phyloP scores from a whole-genome alignment of 2,797 vertebrate genomes.

The Synanceia verrucosa region DNA sequence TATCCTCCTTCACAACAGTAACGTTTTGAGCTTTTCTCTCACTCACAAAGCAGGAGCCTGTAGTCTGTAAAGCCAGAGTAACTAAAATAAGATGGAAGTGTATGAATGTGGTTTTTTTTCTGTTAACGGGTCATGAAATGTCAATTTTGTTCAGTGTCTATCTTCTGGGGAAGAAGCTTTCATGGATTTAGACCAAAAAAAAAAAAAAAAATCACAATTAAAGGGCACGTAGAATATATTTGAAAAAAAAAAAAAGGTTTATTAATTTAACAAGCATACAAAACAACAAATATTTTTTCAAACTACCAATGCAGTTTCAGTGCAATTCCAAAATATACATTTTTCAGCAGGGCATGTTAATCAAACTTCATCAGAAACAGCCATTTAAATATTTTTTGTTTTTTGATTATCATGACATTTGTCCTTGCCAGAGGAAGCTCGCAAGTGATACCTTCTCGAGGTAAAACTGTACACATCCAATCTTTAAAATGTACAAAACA shows the following conservation, averaged over 20 bases:
- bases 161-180: neutral
- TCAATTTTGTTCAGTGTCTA: neutral
- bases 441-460: slow-evolving; percentile 61
- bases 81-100: neutral
- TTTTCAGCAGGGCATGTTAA: slow-evolving; percentile 77
- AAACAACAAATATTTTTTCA: slow-evolving; percentile 77
- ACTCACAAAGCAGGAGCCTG: neutral
- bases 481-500: slow-evolving; percentile 48
- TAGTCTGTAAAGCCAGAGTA: neutral
- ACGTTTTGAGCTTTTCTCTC: neutral
- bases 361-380: slow-evolving; percentile 66
- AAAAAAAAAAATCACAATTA: neutral
- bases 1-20: neutral
- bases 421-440: slow-evolving; percentile 75
- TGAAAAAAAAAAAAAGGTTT: slow-evolving; percentile 74
- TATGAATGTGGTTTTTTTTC: neutral
- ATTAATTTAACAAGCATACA: slow-evolving; percentile 84
- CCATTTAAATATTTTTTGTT: slow-evolving; percentile 57
- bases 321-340: slow-evolving; percentile 85
- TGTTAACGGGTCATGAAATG: neutral
- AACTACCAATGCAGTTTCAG: slow-evolving; percentile 79
- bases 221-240: slow-evolving; percentile 33
- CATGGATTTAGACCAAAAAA: neutral
- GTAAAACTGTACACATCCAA: slow-evolving; percentile 68
- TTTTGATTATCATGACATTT: slow-evolving; percentile 71